Evolutionary conservation across 1,140 invertebrate species (phyloP).

Genomic region (Campoletis sonorensis): DNA sequence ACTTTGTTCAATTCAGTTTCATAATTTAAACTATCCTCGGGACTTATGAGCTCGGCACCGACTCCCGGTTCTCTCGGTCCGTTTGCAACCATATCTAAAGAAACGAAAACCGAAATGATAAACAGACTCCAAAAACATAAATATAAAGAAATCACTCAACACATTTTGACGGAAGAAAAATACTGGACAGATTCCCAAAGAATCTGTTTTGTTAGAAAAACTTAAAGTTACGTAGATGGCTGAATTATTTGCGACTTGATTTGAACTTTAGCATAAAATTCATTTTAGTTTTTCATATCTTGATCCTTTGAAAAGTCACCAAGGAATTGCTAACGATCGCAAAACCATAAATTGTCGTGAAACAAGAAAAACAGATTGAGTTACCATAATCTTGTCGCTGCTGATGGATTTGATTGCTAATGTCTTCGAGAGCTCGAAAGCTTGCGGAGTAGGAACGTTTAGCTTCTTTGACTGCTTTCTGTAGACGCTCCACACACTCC

Average conservation of each 20-base stretch:
- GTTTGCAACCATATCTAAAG: slow-evolving; percentile 70
- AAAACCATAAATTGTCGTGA: no score
- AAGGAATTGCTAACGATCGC: background rate
- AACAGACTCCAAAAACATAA: no score
- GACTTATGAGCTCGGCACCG: slow-evolving; percentile 85
- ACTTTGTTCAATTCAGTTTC: slow-evolving; percentile 65
- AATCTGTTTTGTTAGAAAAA: no score
- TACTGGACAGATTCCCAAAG: no score
- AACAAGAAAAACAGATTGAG: slow-evolving; percentile 5
- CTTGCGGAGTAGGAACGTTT: slow-evolving; percentile 91
- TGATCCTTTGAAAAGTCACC: background rate
- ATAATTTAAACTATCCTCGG: slow-evolving; percentile 72
- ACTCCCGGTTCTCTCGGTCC: slow-evolving; percentile 92
- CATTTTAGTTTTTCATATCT: no score
- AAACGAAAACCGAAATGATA: slow-evolving; percentile 22
- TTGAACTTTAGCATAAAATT: no score
- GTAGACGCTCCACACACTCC: slow-evolving; percentile 86
- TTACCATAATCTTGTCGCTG: slow-evolving; percentile 78
- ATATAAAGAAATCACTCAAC: no score
- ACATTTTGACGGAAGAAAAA: no score
- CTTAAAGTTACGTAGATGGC: no score
- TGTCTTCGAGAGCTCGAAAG: slow-evolving; percentile 90
- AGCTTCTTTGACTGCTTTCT: slow-evolving; percentile 85
- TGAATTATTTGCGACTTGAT: no score
- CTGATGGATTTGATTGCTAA: slow-evolving; percentile 95